A percentile compares a stretch with the other conserved stretches of the same genome.
phyloP scores from a whole-genome alignment of 2,113 vertebrate species.

The Chiloscyllium plagiosum region DNA sequence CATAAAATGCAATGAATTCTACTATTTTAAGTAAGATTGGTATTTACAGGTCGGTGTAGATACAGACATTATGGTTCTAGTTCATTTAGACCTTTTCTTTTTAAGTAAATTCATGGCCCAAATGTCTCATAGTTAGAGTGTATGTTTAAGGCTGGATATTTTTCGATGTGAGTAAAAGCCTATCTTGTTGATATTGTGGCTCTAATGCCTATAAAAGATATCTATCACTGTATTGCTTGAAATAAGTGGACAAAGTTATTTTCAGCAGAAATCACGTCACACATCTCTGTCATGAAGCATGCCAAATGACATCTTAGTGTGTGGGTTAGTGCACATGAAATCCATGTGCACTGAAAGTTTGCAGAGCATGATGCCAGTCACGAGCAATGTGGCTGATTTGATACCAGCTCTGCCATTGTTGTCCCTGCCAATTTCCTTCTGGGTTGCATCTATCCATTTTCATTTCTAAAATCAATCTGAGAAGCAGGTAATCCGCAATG shows the following conservation, averaged over 20 bases:
- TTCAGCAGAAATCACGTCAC: background rate
- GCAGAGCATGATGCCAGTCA: too few relatives aligned
- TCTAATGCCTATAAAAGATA: too few relatives aligned
- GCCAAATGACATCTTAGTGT: too few relatives aligned
- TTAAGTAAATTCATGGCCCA: background rate
- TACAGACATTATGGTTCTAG: background rate
- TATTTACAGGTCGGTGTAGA: background rate
- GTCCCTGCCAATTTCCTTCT: too few relatives aligned
- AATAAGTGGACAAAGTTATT: background rate
- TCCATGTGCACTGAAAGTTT: too few relatives aligned
- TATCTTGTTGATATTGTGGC: background rate
- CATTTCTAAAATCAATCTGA: too few relatives aligned
- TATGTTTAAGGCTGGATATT: background rate
- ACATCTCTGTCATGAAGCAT: too few relatives aligned
- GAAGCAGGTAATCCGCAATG: too few relatives aligned
- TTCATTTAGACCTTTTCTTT: background rate
- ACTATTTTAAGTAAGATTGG: background rate
- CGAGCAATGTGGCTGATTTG: too few relatives aligned
- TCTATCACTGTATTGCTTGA: background rate
- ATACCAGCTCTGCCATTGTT: too few relatives aligned
- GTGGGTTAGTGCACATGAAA: too few relatives aligned
- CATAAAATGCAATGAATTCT: background rate
- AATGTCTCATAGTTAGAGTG: background rate
- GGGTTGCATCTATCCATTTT: too few relatives aligned
- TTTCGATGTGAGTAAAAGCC: background rate